Conservation (phyloP, 2,888 invertebrate genomes). For the Tanytarsus gracilentus region DNA sequence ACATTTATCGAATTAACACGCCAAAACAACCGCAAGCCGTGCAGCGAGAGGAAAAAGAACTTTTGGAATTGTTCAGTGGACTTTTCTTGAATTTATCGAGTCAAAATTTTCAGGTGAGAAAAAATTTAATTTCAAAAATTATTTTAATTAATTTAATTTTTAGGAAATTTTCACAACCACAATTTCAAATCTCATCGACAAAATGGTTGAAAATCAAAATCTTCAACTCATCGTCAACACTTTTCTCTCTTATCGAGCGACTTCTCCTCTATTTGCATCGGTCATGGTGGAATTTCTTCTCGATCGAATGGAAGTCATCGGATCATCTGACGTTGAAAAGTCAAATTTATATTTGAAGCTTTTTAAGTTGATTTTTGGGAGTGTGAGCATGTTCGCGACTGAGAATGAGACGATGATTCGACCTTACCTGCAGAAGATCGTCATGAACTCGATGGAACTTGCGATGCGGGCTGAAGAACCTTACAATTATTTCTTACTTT, state of each 20-base stretch:
- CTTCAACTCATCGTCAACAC: slow-evolving; percentile 92
- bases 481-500: slow-evolving; percentile 89
- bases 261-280: slow-evolving; percentile 92
- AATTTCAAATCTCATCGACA: slow-evolving; percentile 90
- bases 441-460: slow-evolving; percentile 90
- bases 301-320: slow-evolving; percentile 95
- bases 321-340: slow-evolving; percentile 76
- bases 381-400: slow-evolving; percentile 87
- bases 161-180: slow-evolving; percentile 92
- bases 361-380: slow-evolving; percentile 95
- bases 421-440: slow-evolving; percentile 93
- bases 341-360: slow-evolving; percentile 88
- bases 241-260: slow-evolving; percentile 83
- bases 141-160: too few species aligned
- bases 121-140: slow-evolving; percentile 33
- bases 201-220: slow-evolving; percentile 87
- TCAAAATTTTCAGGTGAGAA: slow-evolving; percentile 90
- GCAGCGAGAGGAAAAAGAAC: slow-evolving; percentile 95
- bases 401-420: slow-evolving; percentile 97
- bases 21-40: slow-evolving; percentile 50
- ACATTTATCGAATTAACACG: slow-evolving; percentile 76
- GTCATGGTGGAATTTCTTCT: slow-evolving; percentile 91
- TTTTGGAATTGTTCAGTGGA: slow-evolving; percentile 92
- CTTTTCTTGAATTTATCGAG: slow-evolving; percentile 97
- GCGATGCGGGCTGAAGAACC: slow-evolving; percentile 97